phyloP scores from a whole-genome alignment of 2,113 vertebrate genomes.

The Podarcis muralis region DNA sequence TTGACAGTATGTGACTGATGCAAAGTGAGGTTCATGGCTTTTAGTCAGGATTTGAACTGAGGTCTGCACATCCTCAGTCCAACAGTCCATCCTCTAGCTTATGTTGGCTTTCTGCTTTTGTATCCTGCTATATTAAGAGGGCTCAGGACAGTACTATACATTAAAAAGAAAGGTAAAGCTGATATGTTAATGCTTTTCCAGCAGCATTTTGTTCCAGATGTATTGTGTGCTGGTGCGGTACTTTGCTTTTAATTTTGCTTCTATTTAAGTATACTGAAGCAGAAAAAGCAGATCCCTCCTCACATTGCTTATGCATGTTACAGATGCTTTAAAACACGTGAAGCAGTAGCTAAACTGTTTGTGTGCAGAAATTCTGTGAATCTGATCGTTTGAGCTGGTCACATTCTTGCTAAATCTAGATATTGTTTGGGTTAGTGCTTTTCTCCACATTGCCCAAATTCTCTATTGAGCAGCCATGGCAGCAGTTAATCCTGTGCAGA shows the following conservation, averaged over 20 bases:
- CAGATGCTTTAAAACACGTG: too few species aligned
- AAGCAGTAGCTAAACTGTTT: not conserved
- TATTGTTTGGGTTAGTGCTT: not conserved
- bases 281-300: not conserved
- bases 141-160: too few species aligned
- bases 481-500: not conserved
- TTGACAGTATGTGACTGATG: too few species aligned
- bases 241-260: not conserved
- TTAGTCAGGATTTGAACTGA: not conserved
- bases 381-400: not conserved
- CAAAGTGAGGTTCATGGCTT: not conserved
- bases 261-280: not conserved
- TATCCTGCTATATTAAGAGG: not conserved
- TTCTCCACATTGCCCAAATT: not conserved
- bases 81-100: too few species aligned
- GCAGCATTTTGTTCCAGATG: not conserved
- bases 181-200: not conserved
- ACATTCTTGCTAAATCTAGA: not conserved
- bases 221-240: not conserved
- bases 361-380: not conserved
- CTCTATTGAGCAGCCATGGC: not conserved
- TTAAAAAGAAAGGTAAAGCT: not conserved
- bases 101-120: not conserved
- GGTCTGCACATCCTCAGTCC: not conserved
- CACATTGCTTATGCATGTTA: too few species aligned